Evolutionary conservation across 2,888 invertebrate genomes (phyloP).

Genomic region (Drosophila robusta): DNA sequence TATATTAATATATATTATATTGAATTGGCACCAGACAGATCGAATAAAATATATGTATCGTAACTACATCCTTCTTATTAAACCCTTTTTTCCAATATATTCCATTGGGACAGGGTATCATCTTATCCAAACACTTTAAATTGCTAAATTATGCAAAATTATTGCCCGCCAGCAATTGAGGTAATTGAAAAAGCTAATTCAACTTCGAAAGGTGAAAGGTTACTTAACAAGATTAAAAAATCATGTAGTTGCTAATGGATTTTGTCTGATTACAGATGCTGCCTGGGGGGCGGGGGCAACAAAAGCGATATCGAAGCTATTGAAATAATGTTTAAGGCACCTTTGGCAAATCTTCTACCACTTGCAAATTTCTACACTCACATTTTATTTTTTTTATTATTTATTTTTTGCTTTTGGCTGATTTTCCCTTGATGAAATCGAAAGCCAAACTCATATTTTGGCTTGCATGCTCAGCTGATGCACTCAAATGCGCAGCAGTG

Average conservation of each 20-base stretch:
- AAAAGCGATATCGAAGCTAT: background rate
- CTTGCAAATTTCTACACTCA: conserved; percentile 14
- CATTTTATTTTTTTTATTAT: background rate
- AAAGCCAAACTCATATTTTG: conserved; percentile 54
- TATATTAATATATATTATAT: no score
- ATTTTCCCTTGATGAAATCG: conserved; percentile 66
- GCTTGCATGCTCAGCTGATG: conserved; percentile 79
- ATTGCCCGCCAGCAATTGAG: conserved; percentile 21
- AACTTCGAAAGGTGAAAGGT: conserved; percentile 25
- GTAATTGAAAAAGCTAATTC: conserved; percentile 30
- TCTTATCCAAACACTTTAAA: conserved; percentile 26
- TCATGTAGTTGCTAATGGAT: conserved; percentile 22
- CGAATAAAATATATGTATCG: no score
- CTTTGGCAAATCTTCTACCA: background rate
- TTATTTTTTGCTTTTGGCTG: background rate
- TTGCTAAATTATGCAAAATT: conserved; percentile 26
- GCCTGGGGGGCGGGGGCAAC: background rate
- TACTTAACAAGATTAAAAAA: conserved; percentile 12
- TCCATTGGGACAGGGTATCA: background rate
- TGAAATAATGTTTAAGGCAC: background rate
- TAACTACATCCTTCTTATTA: no score
- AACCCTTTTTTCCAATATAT: background rate
- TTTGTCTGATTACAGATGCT: conserved; percentile 3
- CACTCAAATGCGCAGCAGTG: conserved; percentile 77
- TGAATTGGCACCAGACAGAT: no score